Base-by-base conservation (phyloP, 2,888 invertebrate genomes). In the Phortica magna region DNA sequence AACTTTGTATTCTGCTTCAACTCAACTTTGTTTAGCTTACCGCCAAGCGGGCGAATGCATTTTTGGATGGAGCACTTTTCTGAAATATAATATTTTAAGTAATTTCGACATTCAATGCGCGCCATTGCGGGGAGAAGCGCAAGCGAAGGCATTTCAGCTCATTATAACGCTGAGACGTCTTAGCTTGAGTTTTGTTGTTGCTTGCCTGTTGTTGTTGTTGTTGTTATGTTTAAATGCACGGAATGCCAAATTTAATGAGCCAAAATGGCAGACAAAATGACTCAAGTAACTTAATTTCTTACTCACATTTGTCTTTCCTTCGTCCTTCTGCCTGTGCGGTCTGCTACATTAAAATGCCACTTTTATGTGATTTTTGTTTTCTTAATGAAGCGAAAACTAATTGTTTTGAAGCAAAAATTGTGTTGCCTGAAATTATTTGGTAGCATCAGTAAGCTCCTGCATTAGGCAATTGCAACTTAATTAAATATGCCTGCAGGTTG, bases 241-340 rank as follows among this genome's bases (percentile, higher is more conserved):
- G 61, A 43, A 41, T 67, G 42, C 42, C 42, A n/a, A 42, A 67
- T 67, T 67, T 67, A 67, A 67, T 67, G 67, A 67, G 42, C n/a
- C 42, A 67, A 67, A 67, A 67, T 67, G 67, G 67, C 67, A 42
- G 43, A 41, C 67, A 42, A 67, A 65, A 67, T 43, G 67, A 19
- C 43, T 67, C 67, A 67, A 67, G 67, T 67, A 67, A 67, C 42
- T 67, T 67, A 67, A 42, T 67, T 67, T 42, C 67, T 67, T 31
- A 67, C 41, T 42, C 43, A 67, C 17, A 3, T 19, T 2, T 48
- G 10, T 48, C 2, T 9, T 48, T 48, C 14, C 4, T 61, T 7
- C 10, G 61, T 22, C 19, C 19, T 19, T 61, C 10, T 7, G n/a
- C 22, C 10, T 6, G n/a, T 61, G 14, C 31, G n/a, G 10, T 61